Percentiles rank a stretch among this genome's conserved stretches.
Evolutionary conservation across 2,888 invertebrate species (phyloP).

Genomic region (Bruchidius siliquastri): DNA sequence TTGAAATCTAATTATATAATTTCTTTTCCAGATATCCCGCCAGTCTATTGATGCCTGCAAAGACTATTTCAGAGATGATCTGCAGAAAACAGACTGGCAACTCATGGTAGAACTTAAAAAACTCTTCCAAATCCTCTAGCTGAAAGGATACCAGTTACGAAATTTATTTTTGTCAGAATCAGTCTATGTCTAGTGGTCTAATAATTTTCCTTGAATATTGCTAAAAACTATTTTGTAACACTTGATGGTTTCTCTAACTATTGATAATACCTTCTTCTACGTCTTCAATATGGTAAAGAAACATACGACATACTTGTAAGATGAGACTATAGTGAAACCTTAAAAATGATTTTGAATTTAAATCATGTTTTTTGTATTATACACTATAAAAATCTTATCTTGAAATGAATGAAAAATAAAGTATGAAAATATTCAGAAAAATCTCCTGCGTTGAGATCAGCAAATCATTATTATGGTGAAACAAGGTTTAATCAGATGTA

Average conservation of each 20-base stretch:
- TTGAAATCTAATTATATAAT: background rate
- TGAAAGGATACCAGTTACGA: background rate
- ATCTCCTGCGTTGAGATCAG: too few species aligned
- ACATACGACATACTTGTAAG: too few species aligned
- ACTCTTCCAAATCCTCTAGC: slow-evolving; percentile 88
- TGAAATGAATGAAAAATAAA: too few species aligned
- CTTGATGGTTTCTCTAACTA: background rate
- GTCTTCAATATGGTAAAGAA: background rate
- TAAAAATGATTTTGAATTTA: too few species aligned
- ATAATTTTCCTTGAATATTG: background rate
- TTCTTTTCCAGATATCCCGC: slow-evolving; percentile 78
- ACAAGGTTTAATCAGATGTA: too few species aligned
- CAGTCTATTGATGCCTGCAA: slow-evolving; percentile 99
- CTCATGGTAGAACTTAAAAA: slow-evolving; percentile 98
- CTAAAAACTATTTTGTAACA: background rate
- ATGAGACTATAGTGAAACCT: too few species aligned
- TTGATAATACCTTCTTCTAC: background rate
- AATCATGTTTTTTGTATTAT: too few species aligned
- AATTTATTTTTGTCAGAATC: background rate
- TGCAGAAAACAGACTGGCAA: slow-evolving; percentile 96
- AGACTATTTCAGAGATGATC: slow-evolving; percentile 97
- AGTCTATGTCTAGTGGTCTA: background rate
- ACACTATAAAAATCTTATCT: too few species aligned
- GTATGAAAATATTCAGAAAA: too few species aligned
- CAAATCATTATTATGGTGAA: too few species aligned